Evolutionary conservation across 2,888 invertebrate species (phyloP).

Genomic region (Idaea aversata): DNA sequence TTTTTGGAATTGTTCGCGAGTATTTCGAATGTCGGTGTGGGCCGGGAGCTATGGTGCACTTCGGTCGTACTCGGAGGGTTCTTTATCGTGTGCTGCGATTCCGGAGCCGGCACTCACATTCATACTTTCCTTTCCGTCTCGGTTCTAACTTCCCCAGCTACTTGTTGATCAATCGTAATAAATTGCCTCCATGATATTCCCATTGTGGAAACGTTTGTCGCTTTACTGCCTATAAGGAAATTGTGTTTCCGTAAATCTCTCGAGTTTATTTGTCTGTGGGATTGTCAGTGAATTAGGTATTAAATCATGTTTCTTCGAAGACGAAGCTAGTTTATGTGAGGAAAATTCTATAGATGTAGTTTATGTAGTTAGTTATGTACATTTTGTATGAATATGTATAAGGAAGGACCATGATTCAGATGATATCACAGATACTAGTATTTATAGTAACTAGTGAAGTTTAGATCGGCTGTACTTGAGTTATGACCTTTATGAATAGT

Average conservation of each 20-base stretch:
- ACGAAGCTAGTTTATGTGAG: neutral
- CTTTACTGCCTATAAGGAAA: slow-evolving; percentile 75
- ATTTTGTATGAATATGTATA: neutral
- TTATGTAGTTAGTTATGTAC: neutral
- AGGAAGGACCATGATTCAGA: neutral
- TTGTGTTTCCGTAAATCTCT: slow-evolving; percentile 72
- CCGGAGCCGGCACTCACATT: slow-evolving; percentile 48
- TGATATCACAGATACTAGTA: too few relatives aligned
- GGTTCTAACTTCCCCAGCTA: slow-evolving; percentile 59
- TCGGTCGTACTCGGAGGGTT: slow-evolving; percentile 53
- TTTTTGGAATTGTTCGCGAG: slow-evolving; percentile 71
- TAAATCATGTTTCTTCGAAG: neutral
- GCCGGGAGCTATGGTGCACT: slow-evolving; percentile 42
- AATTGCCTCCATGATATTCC: slow-evolving; percentile 78
- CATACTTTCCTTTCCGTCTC: slow-evolving; percentile 70
- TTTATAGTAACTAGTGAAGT: too few relatives aligned
- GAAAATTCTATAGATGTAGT: neutral
- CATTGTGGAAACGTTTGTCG: slow-evolving; percentile 78
- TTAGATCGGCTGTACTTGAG: too few relatives aligned
- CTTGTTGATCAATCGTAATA: slow-evolving; percentile 80
- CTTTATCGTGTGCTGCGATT: slow-evolving; percentile 47
- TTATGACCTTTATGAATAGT: neutral
- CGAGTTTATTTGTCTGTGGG: slow-evolving; percentile 64
- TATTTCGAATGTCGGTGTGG: slow-evolving; percentile 68
- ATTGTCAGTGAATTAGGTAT: slow-evolving; percentile 33